These are phyloP conservation scores for Tethea ocularis DNA, from an alignment of 2,888 invertebrate species.

Conservation along the genomic window DNA sequence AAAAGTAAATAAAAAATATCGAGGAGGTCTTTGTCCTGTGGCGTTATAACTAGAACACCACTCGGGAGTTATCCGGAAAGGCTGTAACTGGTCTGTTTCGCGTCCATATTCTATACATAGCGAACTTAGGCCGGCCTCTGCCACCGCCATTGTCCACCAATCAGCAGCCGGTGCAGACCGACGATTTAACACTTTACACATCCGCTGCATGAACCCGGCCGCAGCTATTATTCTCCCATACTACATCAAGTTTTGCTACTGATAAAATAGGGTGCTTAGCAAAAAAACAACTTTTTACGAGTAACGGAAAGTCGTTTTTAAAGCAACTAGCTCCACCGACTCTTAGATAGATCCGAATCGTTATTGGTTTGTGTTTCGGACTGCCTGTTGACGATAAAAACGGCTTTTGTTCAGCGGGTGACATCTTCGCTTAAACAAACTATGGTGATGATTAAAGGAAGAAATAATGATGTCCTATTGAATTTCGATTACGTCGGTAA, in stretches of 20 bases:
- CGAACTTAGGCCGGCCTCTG: conserved; percentile 26
- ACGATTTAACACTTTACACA: conserved; percentile 60
- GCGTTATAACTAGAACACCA: neutral
- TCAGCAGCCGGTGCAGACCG: conserved; percentile 51
- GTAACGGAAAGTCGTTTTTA: neutral
- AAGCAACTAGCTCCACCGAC: no score
- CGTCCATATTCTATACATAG: conserved; percentile 31
- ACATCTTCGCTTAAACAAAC: no score
- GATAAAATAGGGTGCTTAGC: conserved; percentile 11
- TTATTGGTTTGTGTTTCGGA: no score
- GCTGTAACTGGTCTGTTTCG: neutral
- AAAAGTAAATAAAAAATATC: neutral
- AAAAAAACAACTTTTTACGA: neutral
- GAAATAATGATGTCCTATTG: no score
- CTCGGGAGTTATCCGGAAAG: neutral
- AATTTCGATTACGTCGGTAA: no score
- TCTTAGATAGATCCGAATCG: conserved; percentile 10
- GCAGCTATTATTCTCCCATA: conserved; percentile 25
- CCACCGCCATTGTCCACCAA: conserved; percentile 58
- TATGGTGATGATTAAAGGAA: no score
- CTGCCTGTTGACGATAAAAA: no score
- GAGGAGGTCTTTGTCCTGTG: neutral
- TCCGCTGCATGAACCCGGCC: conserved; percentile 49
- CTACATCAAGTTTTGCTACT: conserved; percentile 18
- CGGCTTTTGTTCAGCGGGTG: no score